phyloP scores from a whole-genome alignment of 2,797 vertebrate species.

The Chelon labrosus region DNA sequence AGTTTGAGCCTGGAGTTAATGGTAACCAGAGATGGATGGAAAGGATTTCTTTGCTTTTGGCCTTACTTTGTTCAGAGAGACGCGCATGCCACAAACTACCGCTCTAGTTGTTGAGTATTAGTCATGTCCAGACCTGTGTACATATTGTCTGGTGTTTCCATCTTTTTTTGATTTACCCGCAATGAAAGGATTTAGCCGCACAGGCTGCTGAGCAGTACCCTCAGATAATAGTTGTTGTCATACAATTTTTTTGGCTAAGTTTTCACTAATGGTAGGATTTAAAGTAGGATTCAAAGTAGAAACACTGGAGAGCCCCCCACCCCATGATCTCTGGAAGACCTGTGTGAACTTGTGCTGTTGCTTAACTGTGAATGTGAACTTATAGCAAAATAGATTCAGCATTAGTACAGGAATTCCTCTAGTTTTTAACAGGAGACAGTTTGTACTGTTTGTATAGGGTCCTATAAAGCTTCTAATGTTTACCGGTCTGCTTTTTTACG shows the following conservation, averaged over 20 bases:
- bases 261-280: conserved; percentile 5
- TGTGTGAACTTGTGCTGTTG: conserved; percentile 1
- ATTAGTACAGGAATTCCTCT: not conserved
- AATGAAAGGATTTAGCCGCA: conserved; percentile 3
- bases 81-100: conserved; percentile 19
- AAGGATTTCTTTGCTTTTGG: conserved; percentile 51
- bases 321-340: not conserved
- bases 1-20: conserved; percentile 30
- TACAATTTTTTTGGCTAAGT: not conserved
- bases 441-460: not conserved
- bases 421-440: not conserved
- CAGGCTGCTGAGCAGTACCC: conserved; percentile 4
- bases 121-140: conserved; percentile 42
- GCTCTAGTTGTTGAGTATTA: conserved; percentile 54
- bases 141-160: conserved; percentile 26
- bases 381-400: not conserved
- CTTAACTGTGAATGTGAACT: not conserved
- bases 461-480: conserved; percentile 17
- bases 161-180: conserved; percentile 9
- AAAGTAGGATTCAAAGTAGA: conserved; percentile 6
- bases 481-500: conserved; percentile 33
- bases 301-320: not conserved
- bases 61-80: not conserved
- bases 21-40: conserved; percentile 42
- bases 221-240: not conserved